Base-by-base conservation (phyloP, 2,113 vertebrate genomes). In the Rhabdornis inornatus region DNA sequence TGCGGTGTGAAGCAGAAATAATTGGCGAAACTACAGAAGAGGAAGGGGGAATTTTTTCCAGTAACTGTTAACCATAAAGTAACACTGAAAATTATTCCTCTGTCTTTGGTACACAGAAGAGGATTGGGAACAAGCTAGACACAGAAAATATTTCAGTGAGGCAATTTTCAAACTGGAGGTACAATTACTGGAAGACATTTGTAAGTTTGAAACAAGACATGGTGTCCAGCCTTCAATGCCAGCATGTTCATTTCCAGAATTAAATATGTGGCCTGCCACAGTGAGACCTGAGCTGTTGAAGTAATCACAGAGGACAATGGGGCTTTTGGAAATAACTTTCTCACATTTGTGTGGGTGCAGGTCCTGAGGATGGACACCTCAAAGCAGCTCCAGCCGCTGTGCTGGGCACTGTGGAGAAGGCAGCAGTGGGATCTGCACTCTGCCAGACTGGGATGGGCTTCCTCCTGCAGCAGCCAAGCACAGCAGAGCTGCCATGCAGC, bases 1-100 rank as follows among this genome's bases (percentile, higher is more conserved):
- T 68, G 59, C 35, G 8, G 39, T 92, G 59, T 91, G 87, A 95
- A 91, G 81, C 84, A 94, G 84, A 95, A 95, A 87, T 79, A 95
- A 50, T 84, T 72, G n/a, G 52, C 89, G 68, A 92, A 85, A 63
- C 39, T 87, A 55, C 33, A 55, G 66, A 42, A 85, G 42, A 65
- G 53, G 57, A 95, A 81, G 35, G 47, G 15, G n/a, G 6, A 24
- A 15, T 74, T 77, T 71, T 87, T 85, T 33, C 20, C n/a, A 50
- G 31, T 66, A 91, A 52, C 27, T 61, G 35, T 45, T 89, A 87
- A 76, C 4, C 11, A 21, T 61, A 40, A 81, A 56, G 30, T 25
- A 75, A 60, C 61, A 33, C 13, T 53, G 25, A 69, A 87, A 81
- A 57, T 39, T n/a, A n/a, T 60, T 6, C 18, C n/a, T 45, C 7